Evolutionary conservation across 2,797 vertebrate species (phyloP).

Genomic region (Xenops minutus): DNA sequence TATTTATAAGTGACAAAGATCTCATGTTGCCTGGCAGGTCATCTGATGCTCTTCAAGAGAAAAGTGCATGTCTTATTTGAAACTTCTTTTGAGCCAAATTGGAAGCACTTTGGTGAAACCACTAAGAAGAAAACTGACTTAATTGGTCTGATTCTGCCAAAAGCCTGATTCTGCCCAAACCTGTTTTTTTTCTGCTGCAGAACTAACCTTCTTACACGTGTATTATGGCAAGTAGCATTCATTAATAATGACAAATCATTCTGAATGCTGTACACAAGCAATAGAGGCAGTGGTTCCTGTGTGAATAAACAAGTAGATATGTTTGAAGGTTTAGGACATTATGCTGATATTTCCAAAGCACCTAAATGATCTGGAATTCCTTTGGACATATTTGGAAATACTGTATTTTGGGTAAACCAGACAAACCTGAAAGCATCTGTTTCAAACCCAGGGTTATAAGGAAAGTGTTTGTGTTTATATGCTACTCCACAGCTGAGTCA

Average conservation of each 20-base stretch:
- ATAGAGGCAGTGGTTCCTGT: not conserved
- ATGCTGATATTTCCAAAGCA: not conserved
- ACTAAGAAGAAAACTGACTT: not conserved
- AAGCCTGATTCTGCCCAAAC: not conserved
- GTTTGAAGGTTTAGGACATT: not conserved
- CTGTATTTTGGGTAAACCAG: not conserved
- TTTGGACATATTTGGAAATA: not conserved
- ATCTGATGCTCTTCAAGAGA: not conserved
- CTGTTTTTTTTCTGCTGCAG: not conserved
- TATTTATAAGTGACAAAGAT: not conserved
- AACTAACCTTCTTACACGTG: not conserved
- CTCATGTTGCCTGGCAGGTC: not conserved
- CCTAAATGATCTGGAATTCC: not conserved
- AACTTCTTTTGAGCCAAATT: not conserved
- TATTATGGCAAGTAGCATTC: not conserved
- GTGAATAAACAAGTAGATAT: not conserved
- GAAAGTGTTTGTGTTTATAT: not conserved
- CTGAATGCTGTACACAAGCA: not conserved
- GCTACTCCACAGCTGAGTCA: not conserved
- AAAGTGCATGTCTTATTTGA: not conserved
- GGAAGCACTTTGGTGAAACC: not conserved
- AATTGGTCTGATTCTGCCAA: not conserved
- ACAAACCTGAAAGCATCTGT: not conserved
- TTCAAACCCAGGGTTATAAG: not conserved
- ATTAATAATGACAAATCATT: constrained; percentile 28